Base-by-base conservation (phyloP, 2,888 invertebrate species). In the Cotesia congregata region DNA sequence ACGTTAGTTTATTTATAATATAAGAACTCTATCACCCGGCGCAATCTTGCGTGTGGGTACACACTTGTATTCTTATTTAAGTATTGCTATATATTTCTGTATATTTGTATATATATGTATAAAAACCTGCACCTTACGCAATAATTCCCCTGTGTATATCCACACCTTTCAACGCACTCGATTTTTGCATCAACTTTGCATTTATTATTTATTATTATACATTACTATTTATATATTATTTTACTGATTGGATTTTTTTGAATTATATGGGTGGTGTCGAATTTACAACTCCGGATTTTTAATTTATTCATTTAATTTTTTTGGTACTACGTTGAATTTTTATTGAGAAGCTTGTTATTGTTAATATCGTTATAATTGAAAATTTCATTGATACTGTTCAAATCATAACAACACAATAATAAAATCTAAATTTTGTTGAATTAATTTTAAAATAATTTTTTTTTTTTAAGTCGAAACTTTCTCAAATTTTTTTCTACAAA, bases 11-110 rank as follows among this genome's bases (percentile, higher is more conserved):
- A 69, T 75, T 75, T 75, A 75, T 75, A 50, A 69, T 75, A 75
- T 75, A 75, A 72, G 72, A 72, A 72, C 40, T 64, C 72, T 72
- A 72, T 72, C 72, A 62, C 71, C 71, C 71, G 60, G 61, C 50
- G 71, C 71, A 71, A 71, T 72, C 72, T 62, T 40, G 39, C 20
- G 72, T 72, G 72, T 72, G 64, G 59, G 60, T 71, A 71, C 70
- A 71, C 70, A 50, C 50, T 50, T 50, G 50, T 50, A 30, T 30
- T 30, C 30, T 30, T 30, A 30, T 30, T 30, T 30, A 30, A 30
- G 30, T 30, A 50, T 50, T 50, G 50, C 50, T 50, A 12, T 50
- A 50, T 50, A 50, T 50, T 12, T 50, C 50, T 50, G 4, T 50
- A 12, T 12, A 50, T 50, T 50, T 9, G 50, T 50, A 1, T 50